phyloP scores from a whole-genome alignment of 37 sponge, comb jelly and placozoan species.

The Mnemiopsis leidyi region DNA sequence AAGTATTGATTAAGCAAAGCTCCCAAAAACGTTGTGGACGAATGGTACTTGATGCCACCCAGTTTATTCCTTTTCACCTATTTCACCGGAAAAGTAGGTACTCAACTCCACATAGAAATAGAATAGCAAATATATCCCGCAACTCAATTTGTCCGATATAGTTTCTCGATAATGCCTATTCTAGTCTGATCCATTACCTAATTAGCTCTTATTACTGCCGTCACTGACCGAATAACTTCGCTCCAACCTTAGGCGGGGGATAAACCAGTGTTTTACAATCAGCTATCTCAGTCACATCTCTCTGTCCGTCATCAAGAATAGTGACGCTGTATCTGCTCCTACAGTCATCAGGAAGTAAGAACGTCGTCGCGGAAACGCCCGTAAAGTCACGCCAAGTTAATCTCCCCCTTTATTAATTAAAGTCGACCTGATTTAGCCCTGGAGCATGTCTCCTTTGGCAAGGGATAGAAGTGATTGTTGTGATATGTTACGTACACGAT shows the following conservation, averaged over 20 bases:
- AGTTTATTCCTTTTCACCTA: too few relatives aligned
- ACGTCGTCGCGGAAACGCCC: neutral
- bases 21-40: too few relatives aligned
- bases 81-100: slow-evolving; percentile 68
- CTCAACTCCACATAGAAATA: slow-evolving; percentile 65
- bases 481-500: neutral
- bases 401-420: neutral
- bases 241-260: too few relatives aligned
- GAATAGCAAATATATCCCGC: neutral
- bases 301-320: neutral
- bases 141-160: neutral
- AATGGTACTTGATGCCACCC: too few relatives aligned
- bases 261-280: too few relatives aligned
- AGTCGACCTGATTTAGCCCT: neutral
- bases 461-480: neutral
- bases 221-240: neutral
- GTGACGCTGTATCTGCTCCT: neutral
- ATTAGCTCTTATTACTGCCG: neutral
- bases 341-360: neutral
- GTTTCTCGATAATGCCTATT: neutral
- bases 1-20: too few relatives aligned
- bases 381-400: neutral
- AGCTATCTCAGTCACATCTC: too few relatives aligned
- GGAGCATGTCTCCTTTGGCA: neutral
- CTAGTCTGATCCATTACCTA: neutral